Evolutionary conservation across 2,113 vertebrate species (phyloP), one percentile per base, ranked within the genome.

Genomic region (Myocastor coypus): DNA sequence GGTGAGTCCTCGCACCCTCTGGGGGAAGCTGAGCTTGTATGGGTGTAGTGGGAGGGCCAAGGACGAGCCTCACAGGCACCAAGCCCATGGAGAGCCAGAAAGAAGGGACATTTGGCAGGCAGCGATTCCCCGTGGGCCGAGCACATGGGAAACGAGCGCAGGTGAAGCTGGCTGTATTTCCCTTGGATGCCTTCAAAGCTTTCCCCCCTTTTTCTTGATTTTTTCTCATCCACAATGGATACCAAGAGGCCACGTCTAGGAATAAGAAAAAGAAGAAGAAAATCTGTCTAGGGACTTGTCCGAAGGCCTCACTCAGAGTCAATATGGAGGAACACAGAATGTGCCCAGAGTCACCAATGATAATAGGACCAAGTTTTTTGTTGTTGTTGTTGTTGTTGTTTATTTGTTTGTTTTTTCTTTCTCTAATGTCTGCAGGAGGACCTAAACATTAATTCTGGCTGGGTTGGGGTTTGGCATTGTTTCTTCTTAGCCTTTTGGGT

Each of bases 91-190:
- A 63, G 0, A 83, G 46, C 73, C 40, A 63, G 37, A 40, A 59
- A 7, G 13, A 12, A 37, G 50, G 9, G 28, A 37, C 20, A 0
- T n/a, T 32, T 61, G 37, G n/a, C 19, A 1, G 5, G 8, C 0
- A 46, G 16, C 17, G 30, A 66, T 46, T 80, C 66, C 61, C 77
- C 37, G 3, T 2, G 69, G 37, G 19, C 20, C 46, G 26, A 83
- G 20, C 19, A 50, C 55, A 13, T 2, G 63, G 71, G 37, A 73
- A 73, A 42, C 28, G 22, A 80, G n/a, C 24, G 1, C 2, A 16
- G 14, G 63, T 3, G 30, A 87, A 81, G 5, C 30, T 52, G 6
- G 34, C 1, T 19, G 26, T 1, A 32, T 17, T 46, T 83, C 34
- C 37, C 28, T 50, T 71, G 17, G 19, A 59, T 1, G 0, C 8